Evolutionary conservation across 2,113 vertebrate genomes (phyloP), one percentile per base, ranked within the genome.

Genomic region (Boulengeromyrus knoepffleri): DNA sequence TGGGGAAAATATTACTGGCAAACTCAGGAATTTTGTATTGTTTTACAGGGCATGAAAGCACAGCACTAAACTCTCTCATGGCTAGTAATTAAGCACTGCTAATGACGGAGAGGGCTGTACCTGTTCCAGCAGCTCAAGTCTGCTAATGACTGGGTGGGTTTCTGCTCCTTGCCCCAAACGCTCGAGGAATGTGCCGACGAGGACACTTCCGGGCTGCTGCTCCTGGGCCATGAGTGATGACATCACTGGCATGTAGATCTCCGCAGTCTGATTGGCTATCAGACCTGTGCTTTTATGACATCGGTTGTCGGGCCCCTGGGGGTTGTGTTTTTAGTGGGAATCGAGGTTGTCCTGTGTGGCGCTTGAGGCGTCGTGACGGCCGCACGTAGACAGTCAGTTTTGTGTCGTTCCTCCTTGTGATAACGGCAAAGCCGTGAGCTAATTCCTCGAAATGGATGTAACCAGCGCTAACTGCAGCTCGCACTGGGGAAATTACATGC

Each of bases 31-130:
- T 66, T 90, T 91, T 84, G 88, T 93, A 91, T 92, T 91, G 94
- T 95, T 93, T 94, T 91, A 91, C 31, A 89, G 89, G 74, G 21
- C 89, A 8, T 15, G 90, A 66, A 39, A 92, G 90, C 92, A 93
- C 91, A 93, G 92, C 91, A 7, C 85, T 77, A 56, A 42, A 47
- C 21, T 92, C 93, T 92, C 91, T 94, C 90, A 90, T 93, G 92
- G 93, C 93, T 92, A 92, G 91, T 93, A 93, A 95, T 95, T 94
- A 94, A 93, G 92, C 92, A 87, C 89, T 74, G 87, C 90, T 94
- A 94, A 93, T 93, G 92, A 93, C 92, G 92, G 93, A 77, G 91
- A 92, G 92, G 90, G 90, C 91, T 90, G 93, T 94, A 90, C 93
- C 90, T 90, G 90, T 90, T 90, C 92, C 95, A 94, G 95, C 95